Percentiles rank a stretch among this genome's conserved stretches.
phyloP scores from a whole-genome alignment of 2,797 vertebrate genomes.

The Heterohyrax brucei region DNA sequence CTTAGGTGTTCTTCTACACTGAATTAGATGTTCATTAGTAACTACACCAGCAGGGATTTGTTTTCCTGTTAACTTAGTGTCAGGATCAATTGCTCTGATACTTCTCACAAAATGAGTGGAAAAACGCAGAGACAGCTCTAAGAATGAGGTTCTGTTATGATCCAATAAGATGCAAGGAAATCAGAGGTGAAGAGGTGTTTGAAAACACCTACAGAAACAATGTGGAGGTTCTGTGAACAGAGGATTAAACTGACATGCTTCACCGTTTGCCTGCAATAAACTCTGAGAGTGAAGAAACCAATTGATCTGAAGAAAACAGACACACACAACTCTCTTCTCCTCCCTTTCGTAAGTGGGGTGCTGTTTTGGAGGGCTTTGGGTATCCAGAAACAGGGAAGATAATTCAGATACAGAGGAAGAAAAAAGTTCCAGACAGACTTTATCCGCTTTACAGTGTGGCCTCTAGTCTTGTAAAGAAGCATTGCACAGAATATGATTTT shows the following conservation, averaged over 20 bases:
- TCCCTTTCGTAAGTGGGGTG: background rate
- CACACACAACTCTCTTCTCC: background rate
- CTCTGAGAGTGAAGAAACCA: constrained; percentile 46
- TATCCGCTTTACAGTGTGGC: background rate
- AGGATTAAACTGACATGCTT: background rate
- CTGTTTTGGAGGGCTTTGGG: background rate
- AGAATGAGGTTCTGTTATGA: background rate
- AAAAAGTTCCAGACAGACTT: background rate
- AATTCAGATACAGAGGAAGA: background rate
- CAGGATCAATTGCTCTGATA: background rate
- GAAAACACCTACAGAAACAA: background rate
- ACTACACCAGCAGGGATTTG: background rate
- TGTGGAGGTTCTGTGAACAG: background rate
- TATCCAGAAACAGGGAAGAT: background rate
- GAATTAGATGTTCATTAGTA: constrained; percentile 6
- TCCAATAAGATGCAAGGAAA: background rate
- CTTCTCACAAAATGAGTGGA: background rate
- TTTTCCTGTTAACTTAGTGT: constrained; percentile 52
- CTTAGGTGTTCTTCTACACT: background rate
- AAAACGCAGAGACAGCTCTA: constrained; percentile 1
- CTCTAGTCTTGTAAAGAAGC: constrained; percentile 10
- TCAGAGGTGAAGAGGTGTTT: background rate
- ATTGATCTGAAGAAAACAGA: background rate
- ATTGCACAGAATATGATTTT: background rate
- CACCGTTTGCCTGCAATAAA: constrained; percentile 6